Evolutionary conservation across 2,797 vertebrate species (phyloP).

Genomic region (Acomys russatus): DNA sequence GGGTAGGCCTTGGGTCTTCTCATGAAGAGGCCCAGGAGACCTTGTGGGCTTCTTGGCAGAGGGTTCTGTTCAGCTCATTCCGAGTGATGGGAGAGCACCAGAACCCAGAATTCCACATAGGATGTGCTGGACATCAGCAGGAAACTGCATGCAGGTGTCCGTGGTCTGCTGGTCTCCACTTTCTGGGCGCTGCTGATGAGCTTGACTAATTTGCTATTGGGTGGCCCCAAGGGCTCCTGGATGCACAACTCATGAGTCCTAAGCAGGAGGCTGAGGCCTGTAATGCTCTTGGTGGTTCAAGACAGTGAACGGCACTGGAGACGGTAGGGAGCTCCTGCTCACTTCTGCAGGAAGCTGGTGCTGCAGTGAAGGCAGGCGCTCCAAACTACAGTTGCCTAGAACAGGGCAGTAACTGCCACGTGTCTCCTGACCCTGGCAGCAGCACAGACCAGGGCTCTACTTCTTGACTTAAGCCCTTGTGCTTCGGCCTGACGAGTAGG

Average conservation of each 20-base stretch:
- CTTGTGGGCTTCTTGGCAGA: not conserved
- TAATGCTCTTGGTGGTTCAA: not conserved
- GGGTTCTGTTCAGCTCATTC: no score
- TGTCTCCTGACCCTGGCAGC: not conserved
- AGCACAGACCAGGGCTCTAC: not conserved
- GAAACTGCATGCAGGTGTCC: not conserved
- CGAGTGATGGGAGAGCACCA: not conserved
- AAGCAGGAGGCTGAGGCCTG: not conserved
- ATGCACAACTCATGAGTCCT: not conserved
- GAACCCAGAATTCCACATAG: not conserved
- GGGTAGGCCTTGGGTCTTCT: not conserved
- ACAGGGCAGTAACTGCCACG: not conserved
- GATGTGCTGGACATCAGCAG: not conserved
- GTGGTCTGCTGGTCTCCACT: not conserved
- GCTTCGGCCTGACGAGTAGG: not conserved
- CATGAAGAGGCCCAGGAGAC: not conserved
- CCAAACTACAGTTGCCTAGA: fast-evolving
- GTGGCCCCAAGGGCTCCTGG: fast-evolving
- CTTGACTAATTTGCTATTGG: fast-evolving
- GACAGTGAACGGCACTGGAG: not conserved
- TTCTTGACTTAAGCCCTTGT: not conserved
- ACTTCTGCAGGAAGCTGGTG: not conserved
- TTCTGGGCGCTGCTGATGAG: not conserved
- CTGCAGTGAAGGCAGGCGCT: not conserved
- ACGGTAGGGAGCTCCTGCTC: not conserved